Base-by-base conservation (phyloP, 1,140 invertebrate species). In the Leguminivora glycinivorella region DNA sequence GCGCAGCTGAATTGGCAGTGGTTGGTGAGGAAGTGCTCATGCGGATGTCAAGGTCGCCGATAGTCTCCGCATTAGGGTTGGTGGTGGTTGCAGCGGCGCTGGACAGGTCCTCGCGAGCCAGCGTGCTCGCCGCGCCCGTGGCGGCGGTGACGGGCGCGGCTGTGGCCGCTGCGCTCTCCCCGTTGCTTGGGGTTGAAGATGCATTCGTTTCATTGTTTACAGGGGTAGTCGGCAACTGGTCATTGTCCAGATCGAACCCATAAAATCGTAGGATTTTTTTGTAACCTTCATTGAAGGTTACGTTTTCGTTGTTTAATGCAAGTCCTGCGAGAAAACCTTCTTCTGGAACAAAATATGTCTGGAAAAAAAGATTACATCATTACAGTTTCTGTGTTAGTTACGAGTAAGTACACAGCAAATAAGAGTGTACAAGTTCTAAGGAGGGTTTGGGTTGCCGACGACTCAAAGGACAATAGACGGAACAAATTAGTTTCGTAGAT, bases 311-410 rank as follows among this genome's bases (percentile, higher is more conserved):
- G 82, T 95, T 97, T 22, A 97, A 87, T 2, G 95, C 95, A 66
- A 97, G 83, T 1, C 96, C 96, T 6, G 95, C 95, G 0, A 96
- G 88, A 70, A 96, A 96, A 25, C 96, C 96, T 78, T 96, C 95
- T 73, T 95, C 93, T 1, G 95, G 95, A 70, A 95, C 95, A 68
- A 97, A 95, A 82, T 97, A 97, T 29, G 94, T 96, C 96, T 97
- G 90, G 92, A 88, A 92, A 73, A 77, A 79, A 68, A 67, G 70
- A 73, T 19, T 26, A 34, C 25, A 31, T 31, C 29, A 31, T 31
- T 4, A 31, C n/a, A n/a, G n/a, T n/a, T n/a, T n/a, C n/a, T n/a
- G n/a, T n/a, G n/a, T n/a, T n/a, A n/a, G n/a, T n/a, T n/a, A n/a
- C n/a, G n/a, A n/a, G n/a, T n/a, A n/a, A n/a, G n/a, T n/a, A n/a